phyloP scores from a whole-genome alignment of 2,113 vertebrate species.

The Antechinus stuartii region DNA sequence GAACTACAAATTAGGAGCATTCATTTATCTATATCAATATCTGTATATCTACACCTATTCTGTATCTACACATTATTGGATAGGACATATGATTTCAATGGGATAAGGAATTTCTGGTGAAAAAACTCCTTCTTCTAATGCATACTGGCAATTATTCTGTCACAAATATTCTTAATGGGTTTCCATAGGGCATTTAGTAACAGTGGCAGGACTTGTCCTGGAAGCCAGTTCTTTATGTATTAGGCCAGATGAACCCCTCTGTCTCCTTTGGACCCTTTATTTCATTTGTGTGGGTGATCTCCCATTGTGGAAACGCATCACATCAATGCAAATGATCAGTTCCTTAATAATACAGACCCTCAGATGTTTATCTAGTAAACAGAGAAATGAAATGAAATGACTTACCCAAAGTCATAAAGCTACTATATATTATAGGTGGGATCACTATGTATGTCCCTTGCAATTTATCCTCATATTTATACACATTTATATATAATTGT shows the following conservation, averaged over 20 bases:
- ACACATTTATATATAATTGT: not conserved
- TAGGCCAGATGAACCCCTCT: not conserved
- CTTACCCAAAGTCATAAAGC: not conserved
- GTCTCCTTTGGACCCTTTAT: not conserved
- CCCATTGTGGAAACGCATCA: not conserved
- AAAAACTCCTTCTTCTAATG: not conserved
- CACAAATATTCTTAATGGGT: not conserved
- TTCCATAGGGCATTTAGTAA: not conserved
- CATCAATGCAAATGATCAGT: not conserved
- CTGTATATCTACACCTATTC: not conserved
- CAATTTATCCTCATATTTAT: not conserved
- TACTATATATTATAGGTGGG: not conserved
- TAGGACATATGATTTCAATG: not conserved
- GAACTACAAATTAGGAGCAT: not conserved
- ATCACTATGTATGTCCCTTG: not conserved
- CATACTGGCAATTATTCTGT: not conserved
- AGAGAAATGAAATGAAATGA: not conserved
- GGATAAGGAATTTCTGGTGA: not conserved
- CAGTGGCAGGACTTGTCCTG: not conserved
- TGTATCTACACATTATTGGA: not conserved
- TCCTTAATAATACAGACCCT: not conserved
- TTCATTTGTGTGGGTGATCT: not conserved
- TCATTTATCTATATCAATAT: not conserved
- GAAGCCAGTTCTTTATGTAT: not conserved
- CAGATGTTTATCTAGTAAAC: not conserved